Evolutionary conservation across 2,113 vertebrate genomes (phyloP).

Genomic region (Cavia porcellus): DNA sequence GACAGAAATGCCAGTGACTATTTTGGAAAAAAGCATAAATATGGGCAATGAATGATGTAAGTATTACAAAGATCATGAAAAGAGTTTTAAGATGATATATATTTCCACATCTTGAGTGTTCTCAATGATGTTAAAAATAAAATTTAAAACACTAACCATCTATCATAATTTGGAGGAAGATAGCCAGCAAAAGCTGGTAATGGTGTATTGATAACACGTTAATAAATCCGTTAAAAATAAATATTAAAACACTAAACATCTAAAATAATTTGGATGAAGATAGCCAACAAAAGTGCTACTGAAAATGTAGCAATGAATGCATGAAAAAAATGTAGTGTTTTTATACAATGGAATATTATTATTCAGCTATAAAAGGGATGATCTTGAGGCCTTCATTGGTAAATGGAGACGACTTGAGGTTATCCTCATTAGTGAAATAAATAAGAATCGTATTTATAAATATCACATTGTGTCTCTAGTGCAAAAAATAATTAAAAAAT

Average conservation of each 20-base stretch:
- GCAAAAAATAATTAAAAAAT: no score
- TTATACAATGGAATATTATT: no score
- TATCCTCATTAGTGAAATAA: no score
- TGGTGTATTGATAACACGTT: neutral
- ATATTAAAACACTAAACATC: conserved; percentile 35
- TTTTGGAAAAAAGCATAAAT: neutral
- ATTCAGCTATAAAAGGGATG: no score
- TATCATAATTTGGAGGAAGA: no score
- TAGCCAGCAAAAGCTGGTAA: no score
- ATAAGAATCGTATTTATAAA: no score
- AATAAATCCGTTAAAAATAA: conserved; percentile 31
- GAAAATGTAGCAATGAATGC: neutral
- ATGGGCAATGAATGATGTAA: neutral
- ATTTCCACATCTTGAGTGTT: conserved; percentile 15
- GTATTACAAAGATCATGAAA: neutral
- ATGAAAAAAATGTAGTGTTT: no score
- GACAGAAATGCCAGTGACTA: neutral
- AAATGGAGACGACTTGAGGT: no score
- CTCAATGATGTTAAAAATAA: neutral
- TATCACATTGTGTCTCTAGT: no score
- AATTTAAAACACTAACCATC: no score
- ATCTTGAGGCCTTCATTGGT: no score
- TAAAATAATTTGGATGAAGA: neutral
- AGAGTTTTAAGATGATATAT: neutral
- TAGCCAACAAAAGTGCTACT: neutral